Evolutionary conservation across 2,113 vertebrate species (phyloP), one percentile per base, ranked within the genome.

Genomic region (Zosterops japonicus): DNA sequence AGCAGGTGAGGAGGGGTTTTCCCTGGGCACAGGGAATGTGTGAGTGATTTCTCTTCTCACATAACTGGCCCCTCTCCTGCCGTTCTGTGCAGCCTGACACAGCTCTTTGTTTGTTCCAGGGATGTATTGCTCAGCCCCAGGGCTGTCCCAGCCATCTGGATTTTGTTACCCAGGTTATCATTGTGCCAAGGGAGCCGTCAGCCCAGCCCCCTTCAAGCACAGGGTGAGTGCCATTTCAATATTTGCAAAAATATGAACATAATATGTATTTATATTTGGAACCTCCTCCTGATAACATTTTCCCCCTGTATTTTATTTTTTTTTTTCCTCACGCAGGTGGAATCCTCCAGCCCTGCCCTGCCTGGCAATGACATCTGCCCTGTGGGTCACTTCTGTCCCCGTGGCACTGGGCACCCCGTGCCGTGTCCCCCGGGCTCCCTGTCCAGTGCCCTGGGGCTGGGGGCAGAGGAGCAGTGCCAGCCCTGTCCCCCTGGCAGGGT

Each of bases 371-470:
- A 96, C 71, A 89, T 99, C 94, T 99, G 99, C 75, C 99, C 98
- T 2, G 53, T 94, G 31, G 99, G 99, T 10, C 98, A 99, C 93
- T 99, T 98, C 97, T 99, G 99, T 72, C 99, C 98, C 16, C 46
- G 83, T 39, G 99, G 98, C 44, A 97, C 97, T 1, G 84, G 94
- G 7, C 96, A 96, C 41, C 99, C 99, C 4, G 39, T 98, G 24
- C 98, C 98, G 6, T 99, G 99, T 79, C 98, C 98, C 33, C 80
- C 96, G 3, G 99, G 99, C 12, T 98, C 98, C 91, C 98, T 98
- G 39, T 99, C 99, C 35, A 46, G 96, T 9, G 91, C 90, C 14
- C 24, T 64, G 65, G 98, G 99, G 19, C 96, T 99, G 82, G 97
- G 94, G 70, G 84, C 91, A 31, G 36, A 97, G 65, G 92, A 97